These are phyloP conservation scores for Ianthella basta DNA, from an alignment of 37 sponge, comb jelly and placozoan genomes.

Conservation along the genomic window DNA sequence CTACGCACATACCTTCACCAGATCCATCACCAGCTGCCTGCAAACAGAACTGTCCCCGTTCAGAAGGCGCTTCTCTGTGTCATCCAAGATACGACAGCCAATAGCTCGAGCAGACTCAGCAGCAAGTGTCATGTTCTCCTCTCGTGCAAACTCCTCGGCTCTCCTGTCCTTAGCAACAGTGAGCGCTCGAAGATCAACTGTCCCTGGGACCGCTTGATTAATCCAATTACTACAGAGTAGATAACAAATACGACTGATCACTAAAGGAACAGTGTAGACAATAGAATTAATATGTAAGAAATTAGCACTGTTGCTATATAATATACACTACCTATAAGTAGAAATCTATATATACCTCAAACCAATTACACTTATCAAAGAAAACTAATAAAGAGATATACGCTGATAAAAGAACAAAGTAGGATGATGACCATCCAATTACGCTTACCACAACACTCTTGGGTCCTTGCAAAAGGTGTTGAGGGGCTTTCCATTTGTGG, in stretches of 20 bases:
- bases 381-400: too few relatives aligned
- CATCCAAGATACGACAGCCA: conserved; percentile 72
- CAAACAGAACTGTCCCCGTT: conserved; percentile 37
- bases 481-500: not conserved
- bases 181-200: conserved; percentile 83
- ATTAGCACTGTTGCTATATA: too few relatives aligned
- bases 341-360: too few relatives aligned
- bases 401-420: too few relatives aligned
- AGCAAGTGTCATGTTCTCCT: conserved; percentile 86
- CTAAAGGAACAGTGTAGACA: too few relatives aligned
- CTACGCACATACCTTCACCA: conserved; percentile 59
- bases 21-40: conserved; percentile 57
- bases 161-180: conserved; percentile 22
- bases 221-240: conserved; percentile 59
- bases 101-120: conserved; percentile 87
- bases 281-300: too few relatives aligned
- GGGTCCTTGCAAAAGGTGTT: conserved; percentile 8
- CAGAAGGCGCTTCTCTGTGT: conserved; percentile 41
- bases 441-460: conserved; percentile 23
- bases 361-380: too few relatives aligned
- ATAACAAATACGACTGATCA: too few relatives aligned
- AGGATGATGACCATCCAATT: too few relatives aligned
- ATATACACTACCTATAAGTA: too few relatives aligned
- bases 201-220: conserved; percentile 69
- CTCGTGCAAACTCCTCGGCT: conserved; percentile 34